Conservation (phyloP, 1,140 invertebrate species). For the Caerostris darwini region DNA sequence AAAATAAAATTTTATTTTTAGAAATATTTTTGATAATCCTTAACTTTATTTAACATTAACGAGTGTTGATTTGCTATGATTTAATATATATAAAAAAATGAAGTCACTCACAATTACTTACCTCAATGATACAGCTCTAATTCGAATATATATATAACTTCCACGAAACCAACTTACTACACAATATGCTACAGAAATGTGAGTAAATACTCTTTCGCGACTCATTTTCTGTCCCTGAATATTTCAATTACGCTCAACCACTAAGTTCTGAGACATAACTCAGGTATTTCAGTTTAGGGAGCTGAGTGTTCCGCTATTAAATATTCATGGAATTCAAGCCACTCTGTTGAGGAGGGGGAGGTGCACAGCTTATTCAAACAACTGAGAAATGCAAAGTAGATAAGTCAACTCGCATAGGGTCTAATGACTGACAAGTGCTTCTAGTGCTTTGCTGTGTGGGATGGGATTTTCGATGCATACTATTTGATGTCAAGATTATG, state of each 20-base stretch:
- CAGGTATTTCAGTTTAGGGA: slow-evolving; percentile 28
- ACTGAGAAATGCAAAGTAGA: slow-evolving; percentile 26
- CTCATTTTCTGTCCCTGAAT: slow-evolving; percentile 32
- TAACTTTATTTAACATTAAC: too few relatives aligned
- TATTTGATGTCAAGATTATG: slow-evolving; percentile 12
- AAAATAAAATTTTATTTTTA: too few relatives aligned
- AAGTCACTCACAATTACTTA: too few relatives aligned
- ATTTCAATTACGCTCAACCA: slow-evolving; percentile 37
- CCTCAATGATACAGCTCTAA: too few relatives aligned
- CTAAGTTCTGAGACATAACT: slow-evolving; percentile 8
- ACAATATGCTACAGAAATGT: background rate
- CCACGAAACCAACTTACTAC: too few relatives aligned
- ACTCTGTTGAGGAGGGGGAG: background rate
- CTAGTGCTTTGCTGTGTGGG: background rate
- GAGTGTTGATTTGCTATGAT: too few relatives aligned
- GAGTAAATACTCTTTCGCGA: slow-evolving; percentile 21
- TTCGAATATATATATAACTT: too few relatives aligned
- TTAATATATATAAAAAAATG: too few relatives aligned
- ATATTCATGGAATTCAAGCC: slow-evolving; percentile 41
- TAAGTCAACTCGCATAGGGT: slow-evolving; percentile 10
- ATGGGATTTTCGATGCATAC: background rate
- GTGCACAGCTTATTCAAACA: slow-evolving; percentile 10
- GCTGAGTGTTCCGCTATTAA: slow-evolving; percentile 20
- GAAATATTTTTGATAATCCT: too few relatives aligned
- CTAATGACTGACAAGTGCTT: slow-evolving; percentile 41